Evolutionary conservation across 2,888 invertebrate species (phyloP), one percentile per base, ranked within the genome.

Genomic region (Perdita meconis): DNA sequence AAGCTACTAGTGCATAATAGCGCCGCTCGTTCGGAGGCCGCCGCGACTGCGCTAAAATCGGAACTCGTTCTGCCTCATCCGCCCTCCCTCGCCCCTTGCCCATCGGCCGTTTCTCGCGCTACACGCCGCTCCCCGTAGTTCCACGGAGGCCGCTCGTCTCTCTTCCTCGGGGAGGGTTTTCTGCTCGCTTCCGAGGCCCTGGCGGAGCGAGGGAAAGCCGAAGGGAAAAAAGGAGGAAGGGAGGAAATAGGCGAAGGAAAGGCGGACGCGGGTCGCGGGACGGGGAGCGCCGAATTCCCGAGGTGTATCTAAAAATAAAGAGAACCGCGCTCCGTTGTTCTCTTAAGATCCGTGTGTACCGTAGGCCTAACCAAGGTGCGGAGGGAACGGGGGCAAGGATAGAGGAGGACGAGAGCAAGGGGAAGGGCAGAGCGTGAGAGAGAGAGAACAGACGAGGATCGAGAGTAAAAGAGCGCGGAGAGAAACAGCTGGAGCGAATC

Each of bases 1-100:
- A 88, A 88, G 89, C 90, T 90, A 90, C 90, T 91, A 91, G 91
- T 91, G 91, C 91, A 91, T 91, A 91, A 92, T 91, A 90, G 90
- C 89, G 87, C 87, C 87, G 86, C 85, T 86, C 78, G 82, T 87
- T 87, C 87, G 84, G 87, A 86, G 82, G 81, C 88, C 81, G 87
- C 81, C 77, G 82, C 83, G 78, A 83, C 83, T 80, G 86, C 87
- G 88, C 87, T 87, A 88, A 89, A 89, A 88, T 87, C 87, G 86
- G 88, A 86, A 88, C 86, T 88, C 87, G 84, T 85, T 86, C 79
- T 80, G 40, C 80, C 36, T 44, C 34, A 71, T 71, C 44, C 44
- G 44, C 51, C 8, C 22, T 16, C 19, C 30, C 36, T 16, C 67
- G 55, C 38, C 51, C 24, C 53, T 4, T 24, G 6, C 30, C 22